phyloP scores from a whole-genome alignment of 1,140 invertebrate species.

The Idris sp. region DNA sequence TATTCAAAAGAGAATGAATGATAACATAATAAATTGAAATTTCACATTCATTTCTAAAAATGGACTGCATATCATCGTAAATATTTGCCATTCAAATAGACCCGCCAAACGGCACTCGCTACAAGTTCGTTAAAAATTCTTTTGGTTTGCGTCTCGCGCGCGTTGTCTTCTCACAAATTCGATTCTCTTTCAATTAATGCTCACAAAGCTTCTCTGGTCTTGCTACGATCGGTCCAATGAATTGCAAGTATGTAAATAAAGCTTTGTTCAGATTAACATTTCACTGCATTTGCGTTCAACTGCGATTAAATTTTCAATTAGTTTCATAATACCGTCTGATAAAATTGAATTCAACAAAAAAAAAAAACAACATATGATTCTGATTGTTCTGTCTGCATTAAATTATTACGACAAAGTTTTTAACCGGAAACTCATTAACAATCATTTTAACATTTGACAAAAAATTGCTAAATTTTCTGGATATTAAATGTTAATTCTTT shows the following conservation, averaged over 20 bases:
- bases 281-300: conserved; percentile 19
- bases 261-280: conserved; percentile 45
- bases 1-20: no score
- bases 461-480: no score
- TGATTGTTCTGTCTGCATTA: no score
- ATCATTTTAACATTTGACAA: no score
- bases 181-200: conserved; percentile 56
- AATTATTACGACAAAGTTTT: no score
- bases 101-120: conserved; percentile 40
- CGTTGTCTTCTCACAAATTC: conserved; percentile 42
- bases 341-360: no score
- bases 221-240: conserved; percentile 39
- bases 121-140: conserved; percentile 53
- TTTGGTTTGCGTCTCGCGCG: conserved; percentile 24
- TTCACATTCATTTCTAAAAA: conserved; percentile 18
- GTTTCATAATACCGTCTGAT: conserved; percentile 22
- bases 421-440: no score
- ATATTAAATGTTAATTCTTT: no score
- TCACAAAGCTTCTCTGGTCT: conserved; percentile 33
- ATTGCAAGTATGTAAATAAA: conserved; percentile 49
- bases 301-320: conserved; percentile 39
- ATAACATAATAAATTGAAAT: conserved; percentile 31
- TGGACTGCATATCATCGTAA: conserved; percentile 29
- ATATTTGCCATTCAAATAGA: conserved; percentile 50
- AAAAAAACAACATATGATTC: no score